Evolutionary conservation across 1,140 invertebrate genomes (phyloP).

Genomic region (Branchinecta lindahli): DNA sequence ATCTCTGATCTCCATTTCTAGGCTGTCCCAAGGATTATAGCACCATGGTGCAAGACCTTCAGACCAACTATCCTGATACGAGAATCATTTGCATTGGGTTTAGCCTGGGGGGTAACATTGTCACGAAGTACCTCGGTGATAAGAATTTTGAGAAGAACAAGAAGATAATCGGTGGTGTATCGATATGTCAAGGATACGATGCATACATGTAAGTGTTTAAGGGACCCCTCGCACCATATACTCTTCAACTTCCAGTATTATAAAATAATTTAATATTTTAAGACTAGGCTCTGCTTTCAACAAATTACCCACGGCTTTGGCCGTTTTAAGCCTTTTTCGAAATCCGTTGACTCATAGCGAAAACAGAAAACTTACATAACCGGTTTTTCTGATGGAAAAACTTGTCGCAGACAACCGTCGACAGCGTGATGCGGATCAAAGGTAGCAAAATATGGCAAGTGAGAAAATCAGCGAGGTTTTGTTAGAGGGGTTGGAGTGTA

Average conservation of each 20-base stretch:
- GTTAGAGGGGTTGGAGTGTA: too few species aligned
- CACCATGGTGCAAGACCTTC: slow-evolving; percentile 55
- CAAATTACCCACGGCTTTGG: too few species aligned
- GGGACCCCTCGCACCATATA: too few species aligned
- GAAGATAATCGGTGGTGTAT: slow-evolving; percentile 67
- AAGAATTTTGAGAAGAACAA: slow-evolving; percentile 39
- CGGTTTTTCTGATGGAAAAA: too few species aligned
- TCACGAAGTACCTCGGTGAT: slow-evolving; percentile 77
- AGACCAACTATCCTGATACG: slow-evolving; percentile 52
- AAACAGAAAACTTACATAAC: too few species aligned
- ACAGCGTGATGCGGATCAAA: too few species aligned
- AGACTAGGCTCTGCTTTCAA: too few species aligned
- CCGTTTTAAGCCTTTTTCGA: too few species aligned
- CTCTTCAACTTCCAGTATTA: not conserved
- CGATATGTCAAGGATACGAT: slow-evolving; percentile 81
- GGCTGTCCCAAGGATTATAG: slow-evolving; percentile 70
- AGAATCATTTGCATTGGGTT: slow-evolving; percentile 70
- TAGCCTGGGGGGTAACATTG: slow-evolving; percentile 73
- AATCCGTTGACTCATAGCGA: too few species aligned
- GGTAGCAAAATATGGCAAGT: too few species aligned
- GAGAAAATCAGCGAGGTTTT: too few species aligned
- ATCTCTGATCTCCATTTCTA: slow-evolving; percentile 29
- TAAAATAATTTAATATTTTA: slow-evolving; percentile 6
- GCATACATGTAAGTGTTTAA: slow-evolving; percentile 57
- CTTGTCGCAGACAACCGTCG: too few species aligned